Base-by-base conservation (phyloP, 2,797 vertebrate species). In the Intellagama lesueurii region DNA sequence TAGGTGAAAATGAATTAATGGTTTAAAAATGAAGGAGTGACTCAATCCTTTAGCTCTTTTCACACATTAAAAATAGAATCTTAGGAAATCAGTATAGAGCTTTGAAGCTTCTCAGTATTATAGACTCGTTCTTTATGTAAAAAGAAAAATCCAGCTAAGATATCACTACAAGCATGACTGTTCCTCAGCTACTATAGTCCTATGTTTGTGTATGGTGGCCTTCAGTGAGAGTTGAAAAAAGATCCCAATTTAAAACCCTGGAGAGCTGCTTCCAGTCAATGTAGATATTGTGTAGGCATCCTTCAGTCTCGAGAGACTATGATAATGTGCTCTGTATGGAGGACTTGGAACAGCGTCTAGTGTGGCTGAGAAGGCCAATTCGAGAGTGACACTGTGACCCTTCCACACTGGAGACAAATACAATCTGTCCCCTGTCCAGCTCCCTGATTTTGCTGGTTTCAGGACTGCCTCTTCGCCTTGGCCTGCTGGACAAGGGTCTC, bases 71-170 rank as follows among this genome's bases (percentile, higher is more conserved):
- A 85, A 85, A 81, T 28, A 85, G 60, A 88, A 88, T 69, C 19
- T 35, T 70, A 69, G 70, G 35, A 77, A 88, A 88, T 90, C 86
- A 85, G 76, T 81, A 77, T 28, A 90, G 72, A 76, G 69, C 52
- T 52, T 52, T 66, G 19, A 44, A 81, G 40, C 49, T 73, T 11
- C 30, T 64, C 12, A 30, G 56, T 81, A 44, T 28, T 69, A 72
- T 73, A 77, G 14, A 11, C 8, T 80, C 70, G 75, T 84, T 56
- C 26, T 26, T 69, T 77, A 69, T 52, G 49, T n/a, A 40, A 44
- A 79, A 79, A 66, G 40, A 35, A 86, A 81, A 30, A 49, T 8
- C 16, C 49, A 35, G 24, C 78, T 75, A 73, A 60, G 17, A 22
- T 52, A 47, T 40, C 17, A 75, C 12, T 11, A 44, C 17, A 80